Base-by-base conservation (phyloP, 2,888 invertebrate genomes). In the Aphidoletes aphidimyza region DNA sequence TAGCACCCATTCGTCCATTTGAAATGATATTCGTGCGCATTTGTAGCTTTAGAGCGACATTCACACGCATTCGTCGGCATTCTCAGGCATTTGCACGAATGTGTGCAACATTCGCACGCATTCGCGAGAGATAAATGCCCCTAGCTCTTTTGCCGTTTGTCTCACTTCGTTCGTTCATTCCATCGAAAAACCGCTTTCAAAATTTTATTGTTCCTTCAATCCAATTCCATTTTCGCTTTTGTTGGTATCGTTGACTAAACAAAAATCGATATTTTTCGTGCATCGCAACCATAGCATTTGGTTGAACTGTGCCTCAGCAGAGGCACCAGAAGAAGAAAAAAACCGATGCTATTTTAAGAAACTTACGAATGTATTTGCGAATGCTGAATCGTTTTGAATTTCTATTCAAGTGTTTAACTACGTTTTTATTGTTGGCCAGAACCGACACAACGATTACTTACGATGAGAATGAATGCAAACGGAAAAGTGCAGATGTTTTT, bases 181-280 rank as follows among this genome's bases (percentile, higher is more conserved):
- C 69, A 30, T 30, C 30, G 22, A 69, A 34, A n/a, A n/a, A n/a
- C 2, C 17, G 69, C 0, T 69, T 22, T 54, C 54, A 11, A 54
- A 69, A 37, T 81, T 37, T 81, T 81, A 81, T 37, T n/a, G n/a
- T 81, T n/a, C n/a, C 81, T 81, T 81, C 22, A 19, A 36, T 81
- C 81, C 14, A 9, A 78, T 78, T 78, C 14, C 6, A 54, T 8
- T 54, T 19, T 19, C 54, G 3, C 9, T 54, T 54, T 54, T 22
- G 0, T 36, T 78, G 36, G 9, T 78, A 0, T 47, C 17, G 17
- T 19, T 47, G n/a, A 6, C 19, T 47, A 11, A 2, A 17, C 42
- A 42, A 42, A 47, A 78, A 78, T 78, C 78, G 78, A 78, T 78
- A 36, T 78, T 78, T 78, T 78, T 36, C 17, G 78, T 34, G 36